Base-by-base conservation (phyloP, 2,888 invertebrate genomes). In the Morpho achilles region DNA sequence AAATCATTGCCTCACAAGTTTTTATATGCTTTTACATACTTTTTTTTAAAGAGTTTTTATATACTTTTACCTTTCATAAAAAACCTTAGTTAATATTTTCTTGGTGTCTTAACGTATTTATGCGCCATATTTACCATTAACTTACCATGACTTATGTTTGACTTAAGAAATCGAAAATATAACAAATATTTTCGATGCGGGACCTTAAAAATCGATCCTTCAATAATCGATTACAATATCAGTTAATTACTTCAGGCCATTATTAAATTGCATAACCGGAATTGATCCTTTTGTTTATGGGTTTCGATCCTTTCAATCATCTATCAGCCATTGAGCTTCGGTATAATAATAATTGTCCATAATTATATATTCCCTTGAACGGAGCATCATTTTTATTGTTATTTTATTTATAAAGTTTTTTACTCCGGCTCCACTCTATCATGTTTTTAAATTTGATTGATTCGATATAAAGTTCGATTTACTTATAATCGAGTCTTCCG, bases 381-480 rank as follows among this genome's bases (percentile, higher is more conserved):
- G 76, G 80, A 82, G 83, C 87, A 84, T 88, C 89, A 76, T 81
- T 90, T 89, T 90, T 90, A 90, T 90, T 90, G 89, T 88, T 90
- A 90, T 90, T 90, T 90, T 90, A 90, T 90, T 90, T 90, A 90
- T 89, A 89, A 89, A 87, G 86, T 88, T 88, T 87, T 84, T 85
- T 85, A 82, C 77, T 80, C 80, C 80, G 32, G 77, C 82, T 80
- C 81, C 82, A 85, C 78, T 84, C 82, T 82, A 89, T 88, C 86
- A 84, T 79, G 84, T 85, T 87, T 66, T 88, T 83, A 85, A 89
- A 87, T 88, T 88, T 89, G 90, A 90, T 90, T 90, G 87, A 89
- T 89, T 88, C 86, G 87, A 89, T 87, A 87, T 84, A 83, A 87
- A 86, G 83, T 88, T 87, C 88, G 84, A 87, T 87, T 90, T 87